Evolutionary conservation across 2,113 vertebrate species (phyloP).

Genomic region (Orientallactaga bullata): DNA sequence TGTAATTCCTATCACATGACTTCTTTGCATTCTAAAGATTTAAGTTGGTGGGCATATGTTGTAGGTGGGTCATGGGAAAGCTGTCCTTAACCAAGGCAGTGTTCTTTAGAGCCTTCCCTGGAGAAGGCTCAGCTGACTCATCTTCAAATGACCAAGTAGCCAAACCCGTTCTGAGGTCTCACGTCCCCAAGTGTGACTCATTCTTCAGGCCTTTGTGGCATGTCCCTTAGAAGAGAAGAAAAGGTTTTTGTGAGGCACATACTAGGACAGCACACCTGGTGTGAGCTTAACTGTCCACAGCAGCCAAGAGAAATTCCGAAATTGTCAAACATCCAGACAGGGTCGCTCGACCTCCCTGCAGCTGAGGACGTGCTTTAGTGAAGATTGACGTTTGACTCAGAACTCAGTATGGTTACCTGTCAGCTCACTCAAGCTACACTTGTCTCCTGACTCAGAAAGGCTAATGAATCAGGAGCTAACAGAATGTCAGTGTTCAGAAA

Average conservation of each 20-base stretch:
- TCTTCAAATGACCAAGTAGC: neutral
- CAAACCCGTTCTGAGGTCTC: neutral
- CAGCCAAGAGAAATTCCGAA: neutral
- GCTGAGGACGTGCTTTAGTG: constrained; percentile 10
- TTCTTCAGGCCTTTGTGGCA: neutral
- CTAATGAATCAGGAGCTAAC: constrained; percentile 69
- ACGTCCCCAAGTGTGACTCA: constrained; percentile 19
- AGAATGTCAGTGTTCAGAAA: constrained; percentile 79
- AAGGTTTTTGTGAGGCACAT: neutral
- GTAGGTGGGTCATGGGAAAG: constrained; percentile 2
- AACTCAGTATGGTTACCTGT: constrained; percentile 54
- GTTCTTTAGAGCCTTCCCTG: neutral
- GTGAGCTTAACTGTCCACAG: neutral
- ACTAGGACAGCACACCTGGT: neutral
- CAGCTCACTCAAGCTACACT: constrained; percentile 67
- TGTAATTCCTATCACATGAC: neutral
- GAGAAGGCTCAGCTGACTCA: neutral
- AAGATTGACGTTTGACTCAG: constrained; percentile 27
- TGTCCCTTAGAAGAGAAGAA: neutral
- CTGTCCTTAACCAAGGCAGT: neutral
- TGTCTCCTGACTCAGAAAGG: constrained; percentile 74
- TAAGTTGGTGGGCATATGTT: neutral
- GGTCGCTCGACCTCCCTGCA: neutral
- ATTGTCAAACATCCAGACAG: constrained; percentile 44
- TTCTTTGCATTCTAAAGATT: neutral